Conservation (phyloP, 2,888 invertebrate genomes). For the Drosophila histrio region DNA sequence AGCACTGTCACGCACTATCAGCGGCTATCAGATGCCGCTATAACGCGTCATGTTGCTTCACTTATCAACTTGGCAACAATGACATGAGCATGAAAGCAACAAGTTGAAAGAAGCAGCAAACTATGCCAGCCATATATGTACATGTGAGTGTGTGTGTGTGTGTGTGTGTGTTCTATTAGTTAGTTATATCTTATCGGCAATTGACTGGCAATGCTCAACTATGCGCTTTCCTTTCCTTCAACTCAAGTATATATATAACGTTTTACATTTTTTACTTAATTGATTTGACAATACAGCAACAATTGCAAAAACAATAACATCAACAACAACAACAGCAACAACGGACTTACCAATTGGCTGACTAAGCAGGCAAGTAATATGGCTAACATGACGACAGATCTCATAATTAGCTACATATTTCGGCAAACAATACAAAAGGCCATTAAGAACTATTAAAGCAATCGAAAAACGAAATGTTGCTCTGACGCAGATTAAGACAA, state of each 20-base stretch:
- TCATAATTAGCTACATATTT: constrained; percentile 33
- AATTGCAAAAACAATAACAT: constrained; percentile 2
- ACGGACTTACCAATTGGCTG: constrained; percentile 20
- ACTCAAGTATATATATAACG: constrained; percentile 34
- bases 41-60: constrained; percentile 55
- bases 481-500: neutral
- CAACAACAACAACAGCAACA: constrained; percentile 10
- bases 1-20: constrained; percentile 24
- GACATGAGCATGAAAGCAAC: constrained; percentile 44
- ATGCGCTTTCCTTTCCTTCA: constrained; percentile 43
- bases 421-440: constrained; percentile 1
- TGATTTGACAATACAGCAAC: constrained; percentile 46
- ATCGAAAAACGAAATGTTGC: constrained; percentile 19
- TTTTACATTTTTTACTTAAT: constrained; percentile 61
- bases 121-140: constrained; percentile 57
- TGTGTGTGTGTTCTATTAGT: constrained; percentile 30
- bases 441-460: constrained; percentile 37
- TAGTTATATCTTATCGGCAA: constrained; percentile 68
- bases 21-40: constrained; percentile 38
- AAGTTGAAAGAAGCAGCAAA: constrained; percentile 42
- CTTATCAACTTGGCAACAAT: constrained; percentile 76
- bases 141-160: neutral
- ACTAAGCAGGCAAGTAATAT: constrained; percentile 15
- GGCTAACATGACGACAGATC: constrained; percentile 28
- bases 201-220: constrained; percentile 54